These are phyloP conservation scores for Limanda limanda DNA, from an alignment of 2,113 vertebrate species.

Conservation along the genomic window DNA sequence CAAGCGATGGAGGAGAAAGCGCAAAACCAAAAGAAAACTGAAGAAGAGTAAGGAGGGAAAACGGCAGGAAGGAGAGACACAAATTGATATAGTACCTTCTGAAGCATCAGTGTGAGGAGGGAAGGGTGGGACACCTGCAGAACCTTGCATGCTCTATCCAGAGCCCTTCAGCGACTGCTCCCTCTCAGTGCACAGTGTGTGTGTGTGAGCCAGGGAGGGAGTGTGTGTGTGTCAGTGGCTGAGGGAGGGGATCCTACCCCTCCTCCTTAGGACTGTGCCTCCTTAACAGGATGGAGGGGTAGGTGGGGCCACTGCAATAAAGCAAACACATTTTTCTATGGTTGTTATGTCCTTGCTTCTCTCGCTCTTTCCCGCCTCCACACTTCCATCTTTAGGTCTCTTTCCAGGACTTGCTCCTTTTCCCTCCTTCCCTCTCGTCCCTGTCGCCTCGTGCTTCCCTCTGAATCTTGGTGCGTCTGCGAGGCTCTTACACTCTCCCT, in stretches of 20 bases:
- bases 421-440: constrained; percentile 43
- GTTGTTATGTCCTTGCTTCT: constrained; percentile 68
- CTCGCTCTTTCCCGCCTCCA: constrained; percentile 72
- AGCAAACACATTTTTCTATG: constrained; percentile 70
- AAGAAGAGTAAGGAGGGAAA: constrained; percentile 1
- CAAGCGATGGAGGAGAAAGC: background rate
- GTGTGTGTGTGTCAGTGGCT: constrained; percentile 56
- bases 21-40: constrained; percentile 37
- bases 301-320: constrained; percentile 82
- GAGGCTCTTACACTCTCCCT: constrained; percentile 52
- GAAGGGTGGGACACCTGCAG: constrained; percentile 80
- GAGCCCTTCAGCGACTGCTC: constrained; percentile 79
- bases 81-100: constrained; percentile 70
- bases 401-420: constrained; percentile 64
- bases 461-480: constrained; percentile 55
- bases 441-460: constrained; percentile 50
- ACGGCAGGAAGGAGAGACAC: constrained; percentile 8
- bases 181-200: constrained; percentile 78
- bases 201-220: constrained; percentile 67
- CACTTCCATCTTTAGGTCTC: constrained; percentile 69
- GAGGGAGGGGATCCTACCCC: constrained; percentile 80
- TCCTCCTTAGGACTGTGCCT: constrained; percentile 77
- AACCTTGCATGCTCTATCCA: constrained; percentile 74
- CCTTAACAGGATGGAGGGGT: constrained; percentile 79
- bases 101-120: constrained; percentile 68